A percentile compares a stretch with the other conserved stretches of the same genome.
These are phyloP conservation scores for Leucosticte australis DNA, from an alignment of 2,113 vertebrate species.

Conservation along the genomic window DNA sequence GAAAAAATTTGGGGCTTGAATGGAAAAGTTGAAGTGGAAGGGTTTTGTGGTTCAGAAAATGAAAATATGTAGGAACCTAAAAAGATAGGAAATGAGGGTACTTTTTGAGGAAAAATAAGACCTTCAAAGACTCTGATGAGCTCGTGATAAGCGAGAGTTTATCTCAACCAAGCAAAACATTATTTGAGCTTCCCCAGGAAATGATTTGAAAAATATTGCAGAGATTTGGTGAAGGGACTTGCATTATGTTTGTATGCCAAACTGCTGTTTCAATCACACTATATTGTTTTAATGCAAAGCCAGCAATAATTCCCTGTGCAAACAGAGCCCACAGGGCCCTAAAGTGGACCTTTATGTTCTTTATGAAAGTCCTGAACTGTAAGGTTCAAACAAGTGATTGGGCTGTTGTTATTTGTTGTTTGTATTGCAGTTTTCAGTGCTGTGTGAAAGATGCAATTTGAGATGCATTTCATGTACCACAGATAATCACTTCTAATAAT, in stretches of 20 bases:
- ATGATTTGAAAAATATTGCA: background rate
- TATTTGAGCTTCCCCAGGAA: background rate
- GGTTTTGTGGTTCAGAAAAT: background rate
- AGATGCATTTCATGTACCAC: background rate
- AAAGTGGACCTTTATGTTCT: background rate
- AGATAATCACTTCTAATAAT: background rate
- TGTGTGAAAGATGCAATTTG: background rate
- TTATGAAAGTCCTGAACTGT: background rate
- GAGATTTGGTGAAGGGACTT: background rate
- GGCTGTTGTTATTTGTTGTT: background rate
- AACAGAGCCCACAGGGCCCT: background rate
- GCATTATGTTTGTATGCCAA: background rate
- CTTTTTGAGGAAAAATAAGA: background rate
- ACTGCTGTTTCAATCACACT: background rate
- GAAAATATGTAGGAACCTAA: background rate
- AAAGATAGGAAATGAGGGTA: background rate
- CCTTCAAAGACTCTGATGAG: background rate
- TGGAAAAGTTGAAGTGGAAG: background rate
- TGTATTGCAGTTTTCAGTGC: background rate
- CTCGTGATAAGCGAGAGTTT: background rate
- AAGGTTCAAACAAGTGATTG: background rate
- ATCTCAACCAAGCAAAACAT: background rate
- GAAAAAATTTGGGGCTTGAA: background rate
- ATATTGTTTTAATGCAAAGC: background rate
- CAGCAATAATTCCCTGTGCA: background rate